Conservation (phyloP, 2,888 invertebrate species). For the Macaria liturata region DNA sequence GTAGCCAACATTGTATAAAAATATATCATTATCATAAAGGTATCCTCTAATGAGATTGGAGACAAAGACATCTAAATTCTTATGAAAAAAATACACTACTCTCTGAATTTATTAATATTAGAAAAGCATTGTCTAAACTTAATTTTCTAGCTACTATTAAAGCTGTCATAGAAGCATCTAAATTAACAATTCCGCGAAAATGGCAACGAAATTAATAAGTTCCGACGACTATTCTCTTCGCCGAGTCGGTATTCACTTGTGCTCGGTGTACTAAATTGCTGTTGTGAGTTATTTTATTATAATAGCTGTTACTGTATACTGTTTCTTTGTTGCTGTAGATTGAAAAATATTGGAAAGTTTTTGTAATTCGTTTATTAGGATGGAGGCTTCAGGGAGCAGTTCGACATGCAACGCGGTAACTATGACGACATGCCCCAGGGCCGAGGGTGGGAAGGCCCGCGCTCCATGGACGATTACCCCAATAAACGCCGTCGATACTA, state of each 20-base stretch:
- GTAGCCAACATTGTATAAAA: too few species aligned
- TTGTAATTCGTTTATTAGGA: slow-evolving; percentile 80
- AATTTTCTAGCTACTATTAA: too few species aligned
- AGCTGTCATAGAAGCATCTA: slow-evolving; percentile 15
- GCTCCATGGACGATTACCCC: slow-evolving; percentile 85
- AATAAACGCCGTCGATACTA: slow-evolving; percentile 86
- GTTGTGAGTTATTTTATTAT: slow-evolving; percentile 21
- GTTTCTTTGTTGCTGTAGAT: slow-evolving; percentile 22
- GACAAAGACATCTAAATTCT: too few species aligned
- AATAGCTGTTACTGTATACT: slow-evolving; percentile 20
- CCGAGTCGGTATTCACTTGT: neutral
- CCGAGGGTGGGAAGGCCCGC: slow-evolving; percentile 82
- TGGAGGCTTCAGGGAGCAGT: slow-evolving; percentile 82
- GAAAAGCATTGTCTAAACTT: too few species aligned
- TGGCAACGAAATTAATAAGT: slow-evolving; percentile 31
- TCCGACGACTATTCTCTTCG: slow-evolving; percentile 2
- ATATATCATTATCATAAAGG: too few species aligned
- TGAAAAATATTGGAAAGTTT: slow-evolving; percentile 73
- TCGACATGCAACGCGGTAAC: slow-evolving; percentile 74
- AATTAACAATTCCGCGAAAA: slow-evolving; percentile 28
- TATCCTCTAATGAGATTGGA: too few species aligned
- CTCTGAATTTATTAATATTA: too few species aligned
- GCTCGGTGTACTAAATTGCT: slow-evolving; percentile 1
- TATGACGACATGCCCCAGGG: slow-evolving; percentile 78
- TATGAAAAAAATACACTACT: too few species aligned